Evolutionary conservation across 2,113 vertebrate genomes (phyloP).

Genomic region (Cephalophus harveyi): DNA sequence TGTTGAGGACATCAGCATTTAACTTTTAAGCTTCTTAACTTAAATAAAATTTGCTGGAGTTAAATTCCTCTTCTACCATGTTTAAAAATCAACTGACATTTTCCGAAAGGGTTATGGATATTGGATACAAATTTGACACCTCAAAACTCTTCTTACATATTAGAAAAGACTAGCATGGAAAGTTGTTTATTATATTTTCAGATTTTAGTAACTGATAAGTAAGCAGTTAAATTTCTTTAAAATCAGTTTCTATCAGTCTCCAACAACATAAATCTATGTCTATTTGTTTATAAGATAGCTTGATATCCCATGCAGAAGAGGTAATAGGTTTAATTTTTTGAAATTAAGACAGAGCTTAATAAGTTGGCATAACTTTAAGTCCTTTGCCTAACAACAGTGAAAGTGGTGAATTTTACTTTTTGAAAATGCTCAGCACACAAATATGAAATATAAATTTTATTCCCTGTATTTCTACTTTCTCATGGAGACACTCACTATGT

Average conservation of each 20-base stretch:
- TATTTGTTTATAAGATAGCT: slow-evolving; percentile 5
- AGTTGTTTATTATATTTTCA: background rate
- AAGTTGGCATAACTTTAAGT: background rate
- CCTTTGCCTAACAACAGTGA: background rate
- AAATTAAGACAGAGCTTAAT: slow-evolving; percentile 14
- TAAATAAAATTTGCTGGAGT: slow-evolving; percentile 23
- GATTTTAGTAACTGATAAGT: background rate
- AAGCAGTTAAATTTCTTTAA: slow-evolving; percentile 16
- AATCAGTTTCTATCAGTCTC: background rate
- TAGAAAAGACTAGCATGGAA: background rate
- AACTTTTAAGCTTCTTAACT: background rate
- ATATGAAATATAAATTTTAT: background rate
- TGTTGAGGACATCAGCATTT: background rate
- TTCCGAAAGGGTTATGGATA: background rate
- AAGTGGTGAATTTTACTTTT: background rate
- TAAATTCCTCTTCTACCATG: slow-evolving; percentile 15
- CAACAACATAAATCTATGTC: background rate
- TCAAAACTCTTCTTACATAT: background rate
- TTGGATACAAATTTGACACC: background rate
- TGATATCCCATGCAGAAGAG: background rate
- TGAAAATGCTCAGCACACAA: background rate
- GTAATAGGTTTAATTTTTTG: background rate
- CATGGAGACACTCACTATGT: background rate
- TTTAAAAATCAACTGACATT: background rate
- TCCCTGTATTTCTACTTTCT: background rate